Evolutionary conservation across 1,140 invertebrate genomes (phyloP).

Genomic region (Frieseomelitta varia): DNA sequence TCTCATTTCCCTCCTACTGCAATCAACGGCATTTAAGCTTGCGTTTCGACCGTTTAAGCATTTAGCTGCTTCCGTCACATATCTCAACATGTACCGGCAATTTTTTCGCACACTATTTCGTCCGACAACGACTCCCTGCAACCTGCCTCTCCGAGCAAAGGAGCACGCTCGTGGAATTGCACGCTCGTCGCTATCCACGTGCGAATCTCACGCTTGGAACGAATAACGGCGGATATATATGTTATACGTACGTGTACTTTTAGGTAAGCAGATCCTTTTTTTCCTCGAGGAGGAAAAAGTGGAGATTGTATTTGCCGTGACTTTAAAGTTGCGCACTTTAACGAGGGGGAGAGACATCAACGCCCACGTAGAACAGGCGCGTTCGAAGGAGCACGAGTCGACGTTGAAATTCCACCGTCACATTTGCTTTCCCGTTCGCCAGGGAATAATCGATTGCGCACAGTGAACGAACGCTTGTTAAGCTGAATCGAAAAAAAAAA

Average conservation of each 20-base stretch:
- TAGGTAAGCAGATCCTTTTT: too few species aligned
- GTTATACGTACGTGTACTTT: too few species aligned
- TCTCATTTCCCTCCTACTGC: conserved; percentile 79
- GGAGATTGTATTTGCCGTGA: not conserved
- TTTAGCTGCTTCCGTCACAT: conserved; percentile 76
- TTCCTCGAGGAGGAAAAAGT: not conserved
- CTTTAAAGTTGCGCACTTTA: not conserved
- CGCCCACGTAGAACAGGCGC: conserved; percentile 5
- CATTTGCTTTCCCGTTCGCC: not conserved
- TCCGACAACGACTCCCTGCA: too few species aligned
- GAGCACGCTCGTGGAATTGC: too few species aligned
- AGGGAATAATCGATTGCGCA: not conserved
- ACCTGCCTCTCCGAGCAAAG: not conserved
- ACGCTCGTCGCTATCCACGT: not conserved
- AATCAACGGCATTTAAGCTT: conserved; percentile 75
- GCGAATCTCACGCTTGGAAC: not conserved
- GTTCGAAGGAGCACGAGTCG: not conserved
- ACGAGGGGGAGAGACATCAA: conserved; percentile 15
- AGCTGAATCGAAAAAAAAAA: not conserved
- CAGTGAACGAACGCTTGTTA: not conserved
- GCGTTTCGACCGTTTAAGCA: conserved; percentile 73
- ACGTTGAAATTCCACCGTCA: not conserved
- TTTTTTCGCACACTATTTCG: conserved; percentile 35
- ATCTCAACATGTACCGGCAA: conserved; percentile 46
- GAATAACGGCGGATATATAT: too few species aligned